Conservation (phyloP, 2,888 invertebrate species). For the Perizoma flavofasciatum region DNA sequence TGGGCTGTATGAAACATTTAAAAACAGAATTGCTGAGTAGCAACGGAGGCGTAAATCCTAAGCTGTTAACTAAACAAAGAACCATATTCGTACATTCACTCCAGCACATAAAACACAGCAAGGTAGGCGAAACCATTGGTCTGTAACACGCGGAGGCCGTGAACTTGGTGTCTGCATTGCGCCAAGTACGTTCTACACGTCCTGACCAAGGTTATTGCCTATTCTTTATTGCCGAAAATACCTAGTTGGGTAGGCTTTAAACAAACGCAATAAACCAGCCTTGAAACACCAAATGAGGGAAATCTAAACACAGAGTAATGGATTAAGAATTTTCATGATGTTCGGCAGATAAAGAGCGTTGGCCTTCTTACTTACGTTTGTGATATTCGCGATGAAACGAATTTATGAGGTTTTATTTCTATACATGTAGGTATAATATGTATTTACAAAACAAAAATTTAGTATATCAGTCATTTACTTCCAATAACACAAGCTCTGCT, state of each 20-base stretch:
- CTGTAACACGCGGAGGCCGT: slow-evolving; percentile 29
- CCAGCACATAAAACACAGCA: slow-evolving; percentile 11
- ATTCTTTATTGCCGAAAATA: slow-evolving; percentile 21
- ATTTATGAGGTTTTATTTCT: too few species aligned
- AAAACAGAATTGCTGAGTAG: slow-evolving; percentile 1
- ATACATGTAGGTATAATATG: too few species aligned
- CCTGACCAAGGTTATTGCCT: slow-evolving; percentile 32
- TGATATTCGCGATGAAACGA: too few species aligned
- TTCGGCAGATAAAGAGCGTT: too few species aligned
- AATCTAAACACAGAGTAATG: not conserved
- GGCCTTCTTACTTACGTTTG: too few species aligned
- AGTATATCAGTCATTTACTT: too few species aligned
- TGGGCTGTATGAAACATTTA: not conserved
- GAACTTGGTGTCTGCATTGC: slow-evolving; percentile 38
- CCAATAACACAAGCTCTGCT: too few species aligned
- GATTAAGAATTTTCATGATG: not conserved
- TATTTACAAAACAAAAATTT: too few species aligned
- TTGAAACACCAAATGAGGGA: not conserved
- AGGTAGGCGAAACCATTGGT: slow-evolving; percentile 20
- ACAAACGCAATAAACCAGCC: not conserved
- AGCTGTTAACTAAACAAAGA: slow-evolving; percentile 12
- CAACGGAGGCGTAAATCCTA: not conserved
- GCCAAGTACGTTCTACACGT: slow-evolving; percentile 31
- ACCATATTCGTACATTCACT: slow-evolving; percentile 12
- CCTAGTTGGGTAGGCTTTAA: not conserved